Conservation (phyloP, 2,113 vertebrate species). For the Chroicocephalus ridibundus region DNA sequence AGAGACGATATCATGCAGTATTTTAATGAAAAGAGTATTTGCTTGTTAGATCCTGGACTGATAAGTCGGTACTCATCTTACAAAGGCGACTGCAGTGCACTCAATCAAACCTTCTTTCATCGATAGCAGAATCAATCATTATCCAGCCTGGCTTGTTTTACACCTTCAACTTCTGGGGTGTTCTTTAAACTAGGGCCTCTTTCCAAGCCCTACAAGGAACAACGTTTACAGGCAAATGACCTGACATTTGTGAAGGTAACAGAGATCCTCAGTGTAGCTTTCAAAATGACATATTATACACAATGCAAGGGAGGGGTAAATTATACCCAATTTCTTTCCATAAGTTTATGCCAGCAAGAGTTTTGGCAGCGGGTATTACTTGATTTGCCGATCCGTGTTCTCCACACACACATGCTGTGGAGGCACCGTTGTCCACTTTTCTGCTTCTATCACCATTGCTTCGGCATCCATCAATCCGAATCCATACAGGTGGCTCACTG, state of each 20-base stretch:
- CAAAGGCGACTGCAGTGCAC: not conserved
- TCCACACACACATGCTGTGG: conserved; percentile 94
- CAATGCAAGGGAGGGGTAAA: conserved; percentile 4
- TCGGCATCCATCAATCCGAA: conserved; percentile 99
- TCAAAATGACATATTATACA: not conserved
- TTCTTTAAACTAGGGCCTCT: not conserved
- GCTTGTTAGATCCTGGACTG: not conserved
- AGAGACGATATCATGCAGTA: not conserved
- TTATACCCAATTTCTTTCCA: conserved; percentile 10
- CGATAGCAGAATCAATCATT: not conserved
- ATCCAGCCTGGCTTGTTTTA: not conserved
- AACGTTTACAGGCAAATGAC: not conserved
- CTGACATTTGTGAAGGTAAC: not conserved
- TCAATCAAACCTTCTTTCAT: not conserved
- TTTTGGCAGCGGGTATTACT: conserved; percentile 75
- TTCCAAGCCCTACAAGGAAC: not conserved
- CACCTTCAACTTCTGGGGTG: not conserved
- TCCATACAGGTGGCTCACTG: conserved; percentile 97
- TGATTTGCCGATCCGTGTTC: conserved; percentile 94
- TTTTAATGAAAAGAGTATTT: not conserved
- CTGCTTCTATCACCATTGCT: conserved; percentile 98
- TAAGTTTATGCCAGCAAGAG: not conserved
- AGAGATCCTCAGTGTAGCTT: not conserved
- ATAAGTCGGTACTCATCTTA: not conserved
- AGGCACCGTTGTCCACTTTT: conserved; percentile 94